Evolutionary conservation across 1,140 invertebrate species (phyloP).

Genomic region (Pygmarrhopalites habei): DNA sequence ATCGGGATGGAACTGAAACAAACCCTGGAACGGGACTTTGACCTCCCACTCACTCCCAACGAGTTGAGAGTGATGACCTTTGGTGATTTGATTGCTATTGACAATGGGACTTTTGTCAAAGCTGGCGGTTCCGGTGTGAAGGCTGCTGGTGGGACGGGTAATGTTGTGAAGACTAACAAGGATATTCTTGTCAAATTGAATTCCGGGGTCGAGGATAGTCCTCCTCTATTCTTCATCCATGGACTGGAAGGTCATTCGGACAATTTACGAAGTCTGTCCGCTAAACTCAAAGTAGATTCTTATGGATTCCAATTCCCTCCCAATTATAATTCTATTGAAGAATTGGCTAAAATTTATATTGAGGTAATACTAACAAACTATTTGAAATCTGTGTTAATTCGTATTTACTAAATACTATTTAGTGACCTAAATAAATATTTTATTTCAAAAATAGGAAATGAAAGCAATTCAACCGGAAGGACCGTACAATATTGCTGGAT

Average conservation of each 20-base stretch:
- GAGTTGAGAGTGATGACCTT: slow-evolving; percentile 1
- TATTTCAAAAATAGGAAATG: slow-evolving; percentile 47
- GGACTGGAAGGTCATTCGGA: background rate
- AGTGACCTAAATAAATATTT: slow-evolving; percentile 33
- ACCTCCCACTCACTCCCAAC: slow-evolving; percentile 1
- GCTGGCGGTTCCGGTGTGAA: background rate
- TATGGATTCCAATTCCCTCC: slow-evolving; percentile 1
- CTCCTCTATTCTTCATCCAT: background rate
- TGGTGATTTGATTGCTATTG: slow-evolving; percentile 4
- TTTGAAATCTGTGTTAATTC: too few relatives aligned
- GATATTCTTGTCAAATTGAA: background rate
- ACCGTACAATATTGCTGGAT: slow-evolving; percentile 80
- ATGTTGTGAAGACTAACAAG: background rate
- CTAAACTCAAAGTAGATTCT: background rate
- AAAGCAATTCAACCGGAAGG: slow-evolving; percentile 67
- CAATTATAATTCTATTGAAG: background rate
- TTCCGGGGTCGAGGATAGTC: background rate
- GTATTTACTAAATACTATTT: slow-evolving; percentile 44
- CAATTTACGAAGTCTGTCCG: background rate
- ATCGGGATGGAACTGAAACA: slow-evolving; percentile 87
- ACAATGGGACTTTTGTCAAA: background rate
- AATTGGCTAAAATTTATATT: background rate
- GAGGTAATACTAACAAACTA: slow-evolving; percentile 44
- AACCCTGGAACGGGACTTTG: slow-evolving; percentile 70
- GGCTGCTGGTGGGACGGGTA: background rate